Evolutionary conservation across 2,797 vertebrate genomes (phyloP), one percentile per base, ranked within the genome.

Genomic region (Protonibea diacanthus): DNA sequence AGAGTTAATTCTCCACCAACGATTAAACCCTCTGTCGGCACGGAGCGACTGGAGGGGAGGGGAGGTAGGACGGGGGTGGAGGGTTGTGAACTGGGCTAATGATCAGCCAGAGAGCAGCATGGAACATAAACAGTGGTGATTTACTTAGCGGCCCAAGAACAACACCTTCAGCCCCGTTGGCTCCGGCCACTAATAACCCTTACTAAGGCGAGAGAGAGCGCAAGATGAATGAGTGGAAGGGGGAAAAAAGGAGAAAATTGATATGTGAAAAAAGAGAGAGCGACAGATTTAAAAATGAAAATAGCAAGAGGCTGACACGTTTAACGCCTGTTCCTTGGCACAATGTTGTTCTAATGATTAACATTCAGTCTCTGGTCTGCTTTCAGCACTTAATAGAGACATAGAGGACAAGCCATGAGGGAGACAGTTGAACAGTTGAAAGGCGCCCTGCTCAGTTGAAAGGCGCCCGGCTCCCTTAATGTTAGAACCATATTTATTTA

Each of bases 61-160:
- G 69, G 29, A 38, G 67, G 47, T 76, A 51, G 23, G 48, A 74
- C 62, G 18, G 42, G 10, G 63, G 51, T 42, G 51, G 27, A 23
- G 55, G 59, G 65, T 15, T 58, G 67, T 40, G 59, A 73, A 67
- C 38, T 29, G 74, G 75, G 81, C 68, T 88, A 92, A 91, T 88
- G 74, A 89, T 86, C 64, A 70, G 69, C 81, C 65, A 58, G 82
- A 87, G 80, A 88, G 78, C 70, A 67, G 64, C 86, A 75, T 25
- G 67, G 61, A 90, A 88, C 71, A 86, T 89, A 91, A 92, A 92
- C 90, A 87, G 59, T 76, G 83, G 72, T 89, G 83, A 89, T 92
- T 92, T 91, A 84, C 82, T 80, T 74, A 55, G 47, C 80, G 38
- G 85, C 48, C 84, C 73, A 86, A 92, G 56, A 89, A 80, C 86